phyloP scores from a whole-genome alignment of 2,797 vertebrate species.

The Enteromius fasciolatus region DNA sequence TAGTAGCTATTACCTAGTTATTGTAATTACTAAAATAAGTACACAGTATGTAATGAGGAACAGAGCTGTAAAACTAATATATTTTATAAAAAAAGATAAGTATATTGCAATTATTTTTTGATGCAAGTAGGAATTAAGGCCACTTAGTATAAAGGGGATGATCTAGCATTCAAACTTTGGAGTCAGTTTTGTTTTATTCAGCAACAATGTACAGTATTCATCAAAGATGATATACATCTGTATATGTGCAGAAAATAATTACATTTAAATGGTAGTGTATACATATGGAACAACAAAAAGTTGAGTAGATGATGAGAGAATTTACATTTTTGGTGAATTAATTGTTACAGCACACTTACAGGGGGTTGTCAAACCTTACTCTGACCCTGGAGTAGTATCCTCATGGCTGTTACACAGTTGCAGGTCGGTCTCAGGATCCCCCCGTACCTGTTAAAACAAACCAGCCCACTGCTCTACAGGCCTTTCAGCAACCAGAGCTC shows the following conservation, averaged over 20 bases:
- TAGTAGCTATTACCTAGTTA: too few species aligned
- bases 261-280: not conserved
- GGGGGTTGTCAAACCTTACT: slow-evolving; percentile 12
- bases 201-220: not conserved
- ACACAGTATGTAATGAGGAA: too few species aligned
- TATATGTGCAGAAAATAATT: not conserved
- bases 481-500: slow-evolving; percentile 61
- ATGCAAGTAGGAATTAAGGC: too few species aligned
- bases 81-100: too few species aligned
- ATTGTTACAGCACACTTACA: not conserved
- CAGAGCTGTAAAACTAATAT: too few species aligned
- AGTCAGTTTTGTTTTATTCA: not conserved
- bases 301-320: not conserved
- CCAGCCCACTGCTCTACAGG: slow-evolving; percentile 37
- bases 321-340: not conserved
- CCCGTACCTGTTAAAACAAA: slow-evolving; percentile 53
- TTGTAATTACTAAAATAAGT: too few species aligned
- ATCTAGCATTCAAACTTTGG: not conserved
- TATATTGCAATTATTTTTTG: too few species aligned
- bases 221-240: not conserved
- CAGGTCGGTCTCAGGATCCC: slow-evolving; percentile 3
- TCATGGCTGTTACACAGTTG: slow-evolving; percentile 24
- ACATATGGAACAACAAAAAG: not conserved
- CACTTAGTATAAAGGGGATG: not conserved
- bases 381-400: slow-evolving; percentile 42